Percentiles rank a stretch among this genome's conserved stretches.
Conservation (phyloP, 2,888 invertebrate genomes). For the Hypena proboscidalis region DNA sequence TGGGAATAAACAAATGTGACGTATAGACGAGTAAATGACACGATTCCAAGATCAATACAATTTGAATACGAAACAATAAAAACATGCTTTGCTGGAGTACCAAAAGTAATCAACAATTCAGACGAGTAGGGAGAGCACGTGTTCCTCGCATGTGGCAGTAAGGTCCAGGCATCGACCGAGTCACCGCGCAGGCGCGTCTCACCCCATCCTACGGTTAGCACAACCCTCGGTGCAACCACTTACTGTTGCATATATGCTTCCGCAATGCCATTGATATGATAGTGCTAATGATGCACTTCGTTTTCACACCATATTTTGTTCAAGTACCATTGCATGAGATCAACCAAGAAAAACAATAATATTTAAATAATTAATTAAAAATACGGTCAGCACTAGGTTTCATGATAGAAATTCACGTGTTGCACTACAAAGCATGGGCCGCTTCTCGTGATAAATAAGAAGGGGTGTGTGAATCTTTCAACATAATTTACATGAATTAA, state of each 20-base stretch:
- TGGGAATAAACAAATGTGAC: too few relatives aligned
- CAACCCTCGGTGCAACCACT: slow-evolving; percentile 59
- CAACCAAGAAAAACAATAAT: too few relatives aligned
- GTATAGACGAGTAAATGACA: too few relatives aligned
- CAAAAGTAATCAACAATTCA: slow-evolving; percentile 26
- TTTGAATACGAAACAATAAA: too few relatives aligned
- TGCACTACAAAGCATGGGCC: neutral
- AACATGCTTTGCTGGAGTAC: neutral
- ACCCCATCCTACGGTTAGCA: slow-evolving; percentile 55
- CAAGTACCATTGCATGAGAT: too few relatives aligned
- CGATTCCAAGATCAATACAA: too few relatives aligned
- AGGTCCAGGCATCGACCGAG: slow-evolving; percentile 67
- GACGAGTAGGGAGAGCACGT: slow-evolving; percentile 61
- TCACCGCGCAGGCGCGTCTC: slow-evolving; percentile 69
- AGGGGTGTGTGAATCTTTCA: too few relatives aligned
- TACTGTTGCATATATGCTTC: slow-evolving; percentile 31
- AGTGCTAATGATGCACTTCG: slow-evolving; percentile 10
- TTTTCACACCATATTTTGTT: too few relatives aligned
- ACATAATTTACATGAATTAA: too few relatives aligned
- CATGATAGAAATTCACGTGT: neutral
- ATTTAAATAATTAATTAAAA: too few relatives aligned
- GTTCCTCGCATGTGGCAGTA: slow-evolving; percentile 66
- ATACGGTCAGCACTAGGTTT: neutral
- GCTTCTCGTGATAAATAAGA: neutral
- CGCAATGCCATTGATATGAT: slow-evolving; percentile 30